Conservation (phyloP, 1,140 invertebrate genomes). For the Meloidogyne chitwoodi region DNA sequence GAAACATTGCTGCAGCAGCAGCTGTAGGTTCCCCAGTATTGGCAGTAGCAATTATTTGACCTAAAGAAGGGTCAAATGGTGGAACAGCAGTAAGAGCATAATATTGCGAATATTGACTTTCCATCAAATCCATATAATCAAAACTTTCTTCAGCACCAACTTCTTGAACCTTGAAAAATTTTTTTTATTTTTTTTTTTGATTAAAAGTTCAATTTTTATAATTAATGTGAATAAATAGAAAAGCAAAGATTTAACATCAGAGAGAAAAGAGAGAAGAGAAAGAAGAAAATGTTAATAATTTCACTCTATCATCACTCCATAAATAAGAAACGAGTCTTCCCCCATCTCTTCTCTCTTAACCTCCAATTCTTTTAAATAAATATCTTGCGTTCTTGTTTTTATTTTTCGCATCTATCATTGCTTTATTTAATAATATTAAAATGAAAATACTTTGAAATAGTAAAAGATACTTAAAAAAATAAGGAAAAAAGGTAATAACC, state of each 20-base stretch:
- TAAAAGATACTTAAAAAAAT: not conserved
- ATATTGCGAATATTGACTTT: constrained; percentile 52
- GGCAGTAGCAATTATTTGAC: constrained; percentile 1
- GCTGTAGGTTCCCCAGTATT: constrained; percentile 1
- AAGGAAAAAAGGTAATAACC: no score
- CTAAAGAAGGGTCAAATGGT: constrained; percentile 47
- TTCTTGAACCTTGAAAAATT: constrained; percentile 24
- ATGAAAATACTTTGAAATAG: not conserved
- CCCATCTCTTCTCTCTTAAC: no score
- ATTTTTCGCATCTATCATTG: not conserved
- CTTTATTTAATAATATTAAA: not conserved
- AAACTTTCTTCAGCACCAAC: constrained; percentile 49
- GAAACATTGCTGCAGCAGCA: constrained; percentile 11
- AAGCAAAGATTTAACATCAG: no score
- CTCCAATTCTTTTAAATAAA: no score
- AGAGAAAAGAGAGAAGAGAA: not conserved
- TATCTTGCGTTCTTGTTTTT: not conserved
- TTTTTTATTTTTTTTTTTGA: not conserved
- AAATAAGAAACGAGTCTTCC: not conserved
- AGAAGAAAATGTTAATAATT: not conserved
- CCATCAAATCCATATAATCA: constrained; percentile 60
- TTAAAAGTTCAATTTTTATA: no score
- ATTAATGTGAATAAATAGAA: no score
- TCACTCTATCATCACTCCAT: not conserved
- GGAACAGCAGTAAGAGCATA: constrained; percentile 50